Percentiles rank a stretch among this genome's conserved stretches.
Conservation (phyloP, 2,888 invertebrate species). For the Hirtodrosophila cameraria region DNA sequence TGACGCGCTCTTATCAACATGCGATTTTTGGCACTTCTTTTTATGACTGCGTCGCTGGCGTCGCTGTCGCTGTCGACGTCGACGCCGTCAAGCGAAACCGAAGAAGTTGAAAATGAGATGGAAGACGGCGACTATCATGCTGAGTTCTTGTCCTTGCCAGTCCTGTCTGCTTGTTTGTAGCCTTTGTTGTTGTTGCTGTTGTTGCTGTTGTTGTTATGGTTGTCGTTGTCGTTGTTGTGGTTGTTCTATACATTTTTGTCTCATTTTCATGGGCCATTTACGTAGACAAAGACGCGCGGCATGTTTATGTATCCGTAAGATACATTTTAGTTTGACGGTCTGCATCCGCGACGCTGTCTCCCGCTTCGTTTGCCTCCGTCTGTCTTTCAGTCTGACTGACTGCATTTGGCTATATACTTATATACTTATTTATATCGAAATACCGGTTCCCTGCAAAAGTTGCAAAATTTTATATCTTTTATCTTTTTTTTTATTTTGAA, state of each 20-base stretch:
- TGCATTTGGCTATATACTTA: slow-evolving; percentile 46
- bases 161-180: slow-evolving; percentile 26
- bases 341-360: slow-evolving; percentile 40
- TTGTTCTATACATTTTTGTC: slow-evolving; percentile 64
- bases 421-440: slow-evolving; percentile 34
- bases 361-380: slow-evolving; percentile 24
- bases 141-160: slow-evolving; percentile 47
- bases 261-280: slow-evolving; percentile 79
- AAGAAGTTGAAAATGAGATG: neutral
- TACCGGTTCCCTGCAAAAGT: slow-evolving; percentile 67
- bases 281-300: slow-evolving; percentile 74
- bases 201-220: slow-evolving; percentile 31
- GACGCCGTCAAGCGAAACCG: slow-evolving; percentile 37
- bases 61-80: slow-evolving; percentile 31
- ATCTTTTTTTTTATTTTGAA: slow-evolving; percentile 17
- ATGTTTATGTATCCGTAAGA: slow-evolving; percentile 76
- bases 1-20: slow-evolving; percentile 67
- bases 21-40: slow-evolving; percentile 72
- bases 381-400: slow-evolving; percentile 19
- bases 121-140: slow-evolving; percentile 59
- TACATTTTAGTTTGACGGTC: slow-evolving; percentile 64
- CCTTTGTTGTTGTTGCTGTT: slow-evolving; percentile 10
- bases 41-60: slow-evolving; percentile 58
- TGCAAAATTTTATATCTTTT: slow-evolving; percentile 51
- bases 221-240: slow-evolving; percentile 25